Base-by-base conservation (phyloP, 2,113 vertebrate genomes). In the Solea solea region DNA sequence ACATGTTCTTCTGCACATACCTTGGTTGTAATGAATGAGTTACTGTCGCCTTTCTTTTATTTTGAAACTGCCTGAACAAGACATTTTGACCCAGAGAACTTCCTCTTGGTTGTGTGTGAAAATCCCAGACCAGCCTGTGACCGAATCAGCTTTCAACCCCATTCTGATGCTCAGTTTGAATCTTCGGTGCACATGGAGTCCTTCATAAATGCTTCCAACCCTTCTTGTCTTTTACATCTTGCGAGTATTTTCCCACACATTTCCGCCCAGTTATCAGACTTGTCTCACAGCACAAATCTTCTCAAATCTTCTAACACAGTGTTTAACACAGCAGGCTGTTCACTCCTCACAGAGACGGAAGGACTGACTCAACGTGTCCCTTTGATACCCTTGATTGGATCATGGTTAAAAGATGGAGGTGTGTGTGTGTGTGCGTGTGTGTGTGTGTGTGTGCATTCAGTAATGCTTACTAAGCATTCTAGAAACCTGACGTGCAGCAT, bases 311-410 rank as follows among this genome's bases (percentile, higher is more conserved):
- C 61, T 40, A 9, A 45, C 11, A 4, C 34, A 42, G 40, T 74
- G 83, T 81, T 86, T 84, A 82, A 62, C 68, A 60, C 83, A 61
- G 70, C 56, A 77, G 75, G 62, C 62, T 82, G 77, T 77, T 73
- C 57, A 61, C 64, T 64, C 73, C 60, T 72, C 76, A 54, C 16
- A 21, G 40, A 65, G 62, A 66, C 62, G 49, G 53, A 78, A 82
- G 71, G 80, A 75, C 75, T 77, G 78, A 54, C 58, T 84, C 76
- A 86, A 81, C 79, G 83, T 86, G 83, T 83, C 79, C 69, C 66
- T 75, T 54, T 54, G 67, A 63, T 66, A 69, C 45, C 67, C 77
- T 86, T 86, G 45, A 87, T 82, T 64, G 58, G 80, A 82, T 86
- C 83, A 82, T 56, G 48, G 53, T n/a, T 85, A 75, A 80, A 85